Conservation (phyloP, 53 echinoderm and acorn worm genomes). For the Temnopleurus reevesii region DNA sequence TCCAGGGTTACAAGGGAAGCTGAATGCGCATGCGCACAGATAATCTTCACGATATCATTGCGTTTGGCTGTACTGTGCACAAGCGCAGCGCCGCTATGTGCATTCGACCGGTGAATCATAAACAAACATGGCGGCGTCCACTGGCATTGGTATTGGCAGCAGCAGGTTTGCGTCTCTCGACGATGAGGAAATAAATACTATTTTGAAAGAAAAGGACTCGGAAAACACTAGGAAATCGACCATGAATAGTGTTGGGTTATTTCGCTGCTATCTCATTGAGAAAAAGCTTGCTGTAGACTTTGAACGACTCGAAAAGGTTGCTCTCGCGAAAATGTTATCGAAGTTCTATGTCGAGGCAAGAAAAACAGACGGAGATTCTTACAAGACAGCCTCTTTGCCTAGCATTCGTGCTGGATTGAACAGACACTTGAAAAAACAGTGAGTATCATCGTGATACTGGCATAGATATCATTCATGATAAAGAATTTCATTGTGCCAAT, state of each 20-base stretch:
- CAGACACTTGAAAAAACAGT: slow-evolving; percentile 41
- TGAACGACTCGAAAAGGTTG: neutral
- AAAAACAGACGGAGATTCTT: slow-evolving; percentile 48
- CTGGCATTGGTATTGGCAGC: too few relatives aligned
- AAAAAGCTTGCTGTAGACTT: neutral
- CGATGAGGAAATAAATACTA: neutral
- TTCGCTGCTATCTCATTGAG: neutral
- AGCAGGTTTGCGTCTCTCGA: slow-evolving; percentile 14
- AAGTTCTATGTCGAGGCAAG: slow-evolving; percentile 53
- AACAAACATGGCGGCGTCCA: slow-evolving; percentile 42
- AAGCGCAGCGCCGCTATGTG: too few relatives aligned
- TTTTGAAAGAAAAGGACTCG: slow-evolving; percentile 17
- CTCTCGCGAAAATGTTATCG: neutral
- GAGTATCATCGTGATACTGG: neutral
- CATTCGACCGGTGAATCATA: too few relatives aligned
- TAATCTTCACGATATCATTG: too few relatives aligned
- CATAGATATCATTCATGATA: slow-evolving; percentile 46
- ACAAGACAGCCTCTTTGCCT: neutral
- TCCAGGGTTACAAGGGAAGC: too few relatives aligned
- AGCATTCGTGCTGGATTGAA: slow-evolving; percentile 37
- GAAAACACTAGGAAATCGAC: slow-evolving; percentile 32
- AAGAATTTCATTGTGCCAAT: slow-evolving; percentile 28
- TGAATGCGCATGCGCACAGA: too few relatives aligned
- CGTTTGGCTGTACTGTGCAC: too few relatives aligned
- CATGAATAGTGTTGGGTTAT: neutral